Percentiles rank a stretch among this genome's conserved stretches.
Evolutionary conservation across 2,113 vertebrate species (phyloP).

Genomic region (Boleophthalmus pectinirostris): DNA sequence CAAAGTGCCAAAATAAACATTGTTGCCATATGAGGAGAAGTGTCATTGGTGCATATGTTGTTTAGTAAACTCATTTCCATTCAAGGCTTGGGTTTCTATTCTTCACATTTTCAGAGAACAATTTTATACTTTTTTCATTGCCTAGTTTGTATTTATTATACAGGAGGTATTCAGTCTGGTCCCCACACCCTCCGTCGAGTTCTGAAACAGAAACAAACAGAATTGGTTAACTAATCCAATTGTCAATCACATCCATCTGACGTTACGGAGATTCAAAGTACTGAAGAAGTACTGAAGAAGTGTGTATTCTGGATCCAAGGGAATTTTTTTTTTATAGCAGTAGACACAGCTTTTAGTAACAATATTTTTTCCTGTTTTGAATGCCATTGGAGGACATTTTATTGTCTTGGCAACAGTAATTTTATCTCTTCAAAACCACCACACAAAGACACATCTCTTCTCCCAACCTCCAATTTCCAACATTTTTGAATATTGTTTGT

Average conservation of each 20-base stretch:
- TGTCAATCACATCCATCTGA: no score
- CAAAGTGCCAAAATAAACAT: slow-evolving; percentile 1
- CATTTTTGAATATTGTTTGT: no score
- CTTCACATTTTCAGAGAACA: background rate
- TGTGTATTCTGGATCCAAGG: no score
- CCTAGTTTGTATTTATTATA: background rate
- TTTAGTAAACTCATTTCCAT: background rate
- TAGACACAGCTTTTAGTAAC: background rate
- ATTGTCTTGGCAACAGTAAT: background rate
- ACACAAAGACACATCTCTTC: no score
- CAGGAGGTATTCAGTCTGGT: no score
- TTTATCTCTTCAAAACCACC: background rate
- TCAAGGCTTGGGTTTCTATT: background rate
- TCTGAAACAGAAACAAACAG: no score
- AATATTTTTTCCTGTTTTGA: background rate
- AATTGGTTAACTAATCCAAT: no score
- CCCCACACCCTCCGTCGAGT: no score
- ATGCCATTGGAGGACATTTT: background rate
- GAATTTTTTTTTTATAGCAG: background rate
- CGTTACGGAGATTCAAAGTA: no score
- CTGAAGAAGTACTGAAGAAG: no score
- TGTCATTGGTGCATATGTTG: background rate
- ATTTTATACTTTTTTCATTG: background rate
- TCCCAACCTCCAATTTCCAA: no score
- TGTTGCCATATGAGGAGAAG: background rate